These are phyloP conservation scores for Pseudomyrmex sp. DNA, from an alignment of 1,140 invertebrate genomes.

Conservation along the genomic window DNA sequence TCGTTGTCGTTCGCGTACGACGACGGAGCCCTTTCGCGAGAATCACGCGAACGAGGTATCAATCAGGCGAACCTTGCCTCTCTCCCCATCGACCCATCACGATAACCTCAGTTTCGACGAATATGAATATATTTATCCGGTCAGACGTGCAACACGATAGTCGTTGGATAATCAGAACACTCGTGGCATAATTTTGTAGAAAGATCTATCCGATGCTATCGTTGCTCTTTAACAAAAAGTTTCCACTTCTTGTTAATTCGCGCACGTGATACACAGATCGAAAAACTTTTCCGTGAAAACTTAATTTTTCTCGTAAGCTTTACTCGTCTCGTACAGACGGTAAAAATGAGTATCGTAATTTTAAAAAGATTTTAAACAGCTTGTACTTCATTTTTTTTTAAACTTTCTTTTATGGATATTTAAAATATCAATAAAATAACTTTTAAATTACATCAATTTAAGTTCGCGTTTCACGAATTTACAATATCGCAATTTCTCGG, in stretches of 20 bases:
- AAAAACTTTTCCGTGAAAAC: slow-evolving; percentile 26
- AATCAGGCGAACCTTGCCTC: slow-evolving; percentile 66
- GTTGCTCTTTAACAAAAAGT: neutral
- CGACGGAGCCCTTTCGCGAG: slow-evolving; percentile 47
- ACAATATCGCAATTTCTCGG: neutral
- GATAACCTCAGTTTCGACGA: slow-evolving; percentile 68
- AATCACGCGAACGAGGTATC: slow-evolving; percentile 73
- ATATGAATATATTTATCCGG: slow-evolving; percentile 71
- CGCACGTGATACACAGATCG: neutral
- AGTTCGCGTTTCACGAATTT: neutral
- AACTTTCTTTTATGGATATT: neutral
- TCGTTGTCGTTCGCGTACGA: slow-evolving; percentile 44
- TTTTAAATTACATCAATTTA: neutral
- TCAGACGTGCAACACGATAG: slow-evolving; percentile 6
- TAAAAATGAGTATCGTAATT: neutral
- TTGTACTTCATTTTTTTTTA: neutral
- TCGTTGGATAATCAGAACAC: neutral
- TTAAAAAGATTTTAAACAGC: neutral
- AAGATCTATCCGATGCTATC: slow-evolving; percentile 6
- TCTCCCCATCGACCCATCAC: slow-evolving; percentile 23
- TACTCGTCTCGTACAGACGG: neutral
- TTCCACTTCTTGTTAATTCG: neutral
- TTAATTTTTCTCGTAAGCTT: neutral
- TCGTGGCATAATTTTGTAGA: slow-evolving; percentile 22
- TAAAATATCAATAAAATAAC: slow-evolving; percentile 8